Evolutionary conservation across 1,140 invertebrate genomes (phyloP).

Genomic region (Euwallacea fornicatus): DNA sequence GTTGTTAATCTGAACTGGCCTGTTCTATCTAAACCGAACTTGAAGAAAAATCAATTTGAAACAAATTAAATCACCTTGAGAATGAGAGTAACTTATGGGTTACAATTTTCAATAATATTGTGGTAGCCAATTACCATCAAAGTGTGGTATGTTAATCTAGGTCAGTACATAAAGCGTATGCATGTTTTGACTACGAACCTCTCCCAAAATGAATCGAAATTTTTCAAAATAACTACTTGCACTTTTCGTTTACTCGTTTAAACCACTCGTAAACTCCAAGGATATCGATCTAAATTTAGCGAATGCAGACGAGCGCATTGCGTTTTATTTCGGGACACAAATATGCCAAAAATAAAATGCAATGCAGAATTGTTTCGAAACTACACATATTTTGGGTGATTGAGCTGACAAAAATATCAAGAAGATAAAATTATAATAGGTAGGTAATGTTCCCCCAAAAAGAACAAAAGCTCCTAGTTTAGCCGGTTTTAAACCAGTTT

Average conservation of each 20-base stretch:
- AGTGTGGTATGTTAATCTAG: neutral
- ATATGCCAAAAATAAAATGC: slow-evolving; percentile 10
- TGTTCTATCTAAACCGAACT: too few relatives aligned
- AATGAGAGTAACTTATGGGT: neutral
- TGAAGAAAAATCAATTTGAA: too few relatives aligned
- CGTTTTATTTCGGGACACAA: slow-evolving; percentile 11
- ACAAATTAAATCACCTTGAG: too few relatives aligned
- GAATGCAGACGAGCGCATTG: slow-evolving; percentile 14
- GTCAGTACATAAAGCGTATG: neutral
- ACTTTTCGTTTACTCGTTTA: slow-evolving; percentile 7
- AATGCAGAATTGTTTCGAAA: slow-evolving; percentile 8
- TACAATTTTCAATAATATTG: neutral
- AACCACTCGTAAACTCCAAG: slow-evolving; percentile 10
- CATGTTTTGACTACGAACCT: neutral
- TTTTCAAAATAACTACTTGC: slow-evolving; percentile 9
- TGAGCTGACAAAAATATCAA: neutral
- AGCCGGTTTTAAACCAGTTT: neutral
- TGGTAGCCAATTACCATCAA: too few relatives aligned
- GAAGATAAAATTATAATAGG: too few relatives aligned
- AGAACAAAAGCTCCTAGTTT: neutral
- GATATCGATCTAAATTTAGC: slow-evolving; percentile 14
- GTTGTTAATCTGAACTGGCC: too few relatives aligned
- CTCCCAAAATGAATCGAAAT: slow-evolving; percentile 1
- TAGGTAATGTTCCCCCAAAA: too few relatives aligned
- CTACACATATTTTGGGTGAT: slow-evolving; percentile 2